Evolutionary conservation across 64 coral and sea anemone genomes (phyloP), one percentile per base, ranked within the genome.

Genomic region (Exaiptasia diaphana): DNA sequence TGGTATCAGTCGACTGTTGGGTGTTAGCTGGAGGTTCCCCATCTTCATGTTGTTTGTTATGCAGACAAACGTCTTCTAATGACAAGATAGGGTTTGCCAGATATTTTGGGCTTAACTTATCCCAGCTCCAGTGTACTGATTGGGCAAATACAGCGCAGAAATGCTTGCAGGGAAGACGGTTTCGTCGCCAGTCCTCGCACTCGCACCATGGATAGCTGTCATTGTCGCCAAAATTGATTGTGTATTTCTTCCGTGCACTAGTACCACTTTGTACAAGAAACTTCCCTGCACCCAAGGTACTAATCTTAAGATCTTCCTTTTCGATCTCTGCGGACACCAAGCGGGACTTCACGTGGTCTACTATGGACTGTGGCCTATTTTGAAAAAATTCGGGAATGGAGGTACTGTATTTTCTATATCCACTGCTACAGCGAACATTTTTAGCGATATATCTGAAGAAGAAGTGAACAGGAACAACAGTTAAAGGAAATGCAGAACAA

Each of bases 151-250:
- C 27, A 43, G 36, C 2, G 54, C 76, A 79, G 14, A 79, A 61
- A 63, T 79, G 76, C 36, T 79, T 59, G 76, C 76, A 79, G 22
- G 54, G 76, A 5, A 79, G 37, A 4, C 53, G 23, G 55, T 79
- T 9, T 5, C 52, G 10, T 38, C 76, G 23, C 76, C 76, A 79
- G 28, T 79, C 54, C 13, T 11, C 14, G 37, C 76, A 79, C 4
- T 60, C 28, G 36, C 52, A 79, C 29, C 35, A 37, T 63, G 76
- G 76, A 17, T 17, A 41, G 1, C 5, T 36, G 10, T 26, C 20
- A 9, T 79, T 17, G n/a, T 35, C 26, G 18, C 76, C 76, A 62
- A 62, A 79, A 22, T 3, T 29, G 20, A 79, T 38, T 4, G 9
- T 56, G 29, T 38, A 18, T 0, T 30, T 58, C 38, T 42, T 71